Evolutionary conservation across 2,113 vertebrate genomes (phyloP), one percentile per base, ranked within the genome.

Genomic region (Cercopithecus mona): DNA sequence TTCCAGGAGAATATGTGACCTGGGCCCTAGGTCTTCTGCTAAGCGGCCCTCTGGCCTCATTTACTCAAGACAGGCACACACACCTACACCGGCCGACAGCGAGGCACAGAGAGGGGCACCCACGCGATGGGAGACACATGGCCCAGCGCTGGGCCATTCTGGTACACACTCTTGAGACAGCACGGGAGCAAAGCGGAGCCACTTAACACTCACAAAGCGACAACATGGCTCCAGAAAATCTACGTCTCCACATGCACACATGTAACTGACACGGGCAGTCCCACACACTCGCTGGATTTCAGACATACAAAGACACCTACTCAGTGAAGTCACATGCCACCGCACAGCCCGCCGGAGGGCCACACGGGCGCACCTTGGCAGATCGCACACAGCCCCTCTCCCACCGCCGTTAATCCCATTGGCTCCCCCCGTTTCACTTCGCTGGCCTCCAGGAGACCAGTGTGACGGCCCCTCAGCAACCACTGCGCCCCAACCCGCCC

Each of bases 281-380:
- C 94, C 97, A 94, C 97, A 95, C 96, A 75, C 88, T 86, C 79
- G 22, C 86, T 85, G 75, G 50, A 80, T 96, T 88, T 89, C 95
- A 97, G 92, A 76, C 96, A 93, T 93, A 98, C 92, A 97, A 97
- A 97, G 97, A 96, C 98, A 97, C 97, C 98, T 96, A 97, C 96
- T 97, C 96, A 70, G 35, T 30, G 35, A 93, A 96, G 92, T 97
- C 98, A 97, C 97, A 96, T 95, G 97, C 96, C 94, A 88, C 55
- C 45, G 30, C 93, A 64, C 90, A 45, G 79, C 94, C 83, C 90
- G 82, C 87, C 68, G 40, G 83, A 83, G 70, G 95, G 90, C 95
- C 92, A 61, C 88, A 79, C 35, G 32, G 14, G 81, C 92, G 87
- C 90, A 97, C 96, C 94, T 97, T 90, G 90, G 32, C 85, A 52